phyloP scores from a whole-genome alignment of 2,888 invertebrate species.

The Drosophila pegasa region DNA sequence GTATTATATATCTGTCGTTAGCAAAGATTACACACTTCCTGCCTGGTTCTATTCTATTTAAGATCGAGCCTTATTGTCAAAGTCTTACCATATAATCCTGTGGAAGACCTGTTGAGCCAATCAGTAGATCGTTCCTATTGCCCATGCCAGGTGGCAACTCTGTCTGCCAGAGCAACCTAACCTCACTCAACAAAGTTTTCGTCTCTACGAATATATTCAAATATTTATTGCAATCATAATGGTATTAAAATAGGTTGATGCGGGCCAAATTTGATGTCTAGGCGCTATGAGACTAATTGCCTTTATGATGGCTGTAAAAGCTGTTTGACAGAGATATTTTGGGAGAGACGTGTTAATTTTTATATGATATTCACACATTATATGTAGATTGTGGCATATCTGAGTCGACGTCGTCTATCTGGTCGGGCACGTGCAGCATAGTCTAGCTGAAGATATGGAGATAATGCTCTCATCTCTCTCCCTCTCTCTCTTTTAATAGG shows the following conservation, averaged over 20 bases:
- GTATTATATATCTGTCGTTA: too few relatives aligned
- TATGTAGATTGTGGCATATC: conserved; percentile 10
- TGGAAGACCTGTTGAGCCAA: too few relatives aligned
- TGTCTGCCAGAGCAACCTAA: too few relatives aligned
- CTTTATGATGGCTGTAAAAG: background rate
- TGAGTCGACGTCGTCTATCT: background rate
- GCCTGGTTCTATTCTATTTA: too few relatives aligned
- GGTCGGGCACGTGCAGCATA: conserved; percentile 1
- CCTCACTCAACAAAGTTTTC: too few relatives aligned
- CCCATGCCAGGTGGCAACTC: too few relatives aligned
- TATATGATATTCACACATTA: conserved; percentile 4
- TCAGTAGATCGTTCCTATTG: too few relatives aligned
- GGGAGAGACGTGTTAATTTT: conserved; percentile 8
- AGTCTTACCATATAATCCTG: too few relatives aligned
- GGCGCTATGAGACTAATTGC: background rate
- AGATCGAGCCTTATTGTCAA: too few relatives aligned
- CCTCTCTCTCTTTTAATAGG: conserved; percentile 66
- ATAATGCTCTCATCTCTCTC: background rate
- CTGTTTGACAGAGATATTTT: background rate
- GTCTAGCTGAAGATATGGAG: conserved; percentile 12
- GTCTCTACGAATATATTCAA: too few relatives aligned
- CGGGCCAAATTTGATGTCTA: background rate
- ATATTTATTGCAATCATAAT: too few relatives aligned
- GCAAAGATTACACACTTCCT: too few relatives aligned
- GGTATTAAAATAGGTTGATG: background rate